Conservation (phyloP, 1,140 invertebrate genomes). For the Anastrepha ludens region DNA sequence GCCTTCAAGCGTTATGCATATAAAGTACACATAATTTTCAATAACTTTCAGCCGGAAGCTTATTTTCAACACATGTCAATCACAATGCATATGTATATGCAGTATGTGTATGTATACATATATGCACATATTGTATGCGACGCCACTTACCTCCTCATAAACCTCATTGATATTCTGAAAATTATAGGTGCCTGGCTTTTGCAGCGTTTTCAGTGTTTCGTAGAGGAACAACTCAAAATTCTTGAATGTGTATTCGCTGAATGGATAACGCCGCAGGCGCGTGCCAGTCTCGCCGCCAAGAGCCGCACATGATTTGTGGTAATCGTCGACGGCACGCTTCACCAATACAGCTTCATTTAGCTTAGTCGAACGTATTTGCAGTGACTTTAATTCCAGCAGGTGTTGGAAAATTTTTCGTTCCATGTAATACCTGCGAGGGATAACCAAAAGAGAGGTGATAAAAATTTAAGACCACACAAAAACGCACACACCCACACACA, state of each 20-base stretch:
- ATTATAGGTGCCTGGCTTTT: conserved; percentile 79
- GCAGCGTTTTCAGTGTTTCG: conserved; percentile 87
- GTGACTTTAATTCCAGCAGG: conserved; percentile 91
- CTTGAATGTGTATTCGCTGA: conserved; percentile 85
- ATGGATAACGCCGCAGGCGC: conserved; percentile 79
- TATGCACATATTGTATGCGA: neutral
- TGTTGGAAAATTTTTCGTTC: conserved; percentile 96
- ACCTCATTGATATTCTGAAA: conserved; percentile 75
- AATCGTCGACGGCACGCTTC: conserved; percentile 87
- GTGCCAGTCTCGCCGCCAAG: conserved; percentile 78
- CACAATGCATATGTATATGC: conserved; percentile 25
- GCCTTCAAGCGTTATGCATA: conserved; percentile 14
- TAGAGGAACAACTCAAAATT: conserved; percentile 95
- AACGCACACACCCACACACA: neutral
- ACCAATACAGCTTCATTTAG: conserved; percentile 92
- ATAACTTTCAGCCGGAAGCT: conserved; percentile 41
- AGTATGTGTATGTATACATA: neutral
- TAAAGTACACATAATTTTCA: conserved; percentile 48
- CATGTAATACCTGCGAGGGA: conserved; percentile 84
- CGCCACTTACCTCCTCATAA: conserved; percentile 71
- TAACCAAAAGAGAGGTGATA: neutral
- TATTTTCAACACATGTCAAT: conserved; percentile 50
- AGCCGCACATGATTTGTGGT: conserved; percentile 84
- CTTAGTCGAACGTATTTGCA: conserved; percentile 92
- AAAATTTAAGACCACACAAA: neutral